phyloP scores from a whole-genome alignment of 2,888 invertebrate genomes.

The Rhogogaster chlorosoma region DNA sequence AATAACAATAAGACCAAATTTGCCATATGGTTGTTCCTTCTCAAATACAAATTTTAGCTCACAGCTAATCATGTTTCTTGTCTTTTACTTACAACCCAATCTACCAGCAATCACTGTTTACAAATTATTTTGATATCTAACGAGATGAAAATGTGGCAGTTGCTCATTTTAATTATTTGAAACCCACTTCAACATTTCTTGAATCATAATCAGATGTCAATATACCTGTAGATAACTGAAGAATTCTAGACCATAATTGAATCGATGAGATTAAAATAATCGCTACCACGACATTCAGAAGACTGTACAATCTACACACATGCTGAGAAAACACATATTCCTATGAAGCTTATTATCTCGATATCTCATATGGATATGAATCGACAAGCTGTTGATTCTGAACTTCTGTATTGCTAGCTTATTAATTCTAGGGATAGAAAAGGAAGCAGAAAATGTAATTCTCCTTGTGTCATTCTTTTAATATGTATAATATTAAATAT shows the following conservation, averaged over 20 bases:
- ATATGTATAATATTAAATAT: constrained; percentile 69
- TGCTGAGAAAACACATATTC: not conserved
- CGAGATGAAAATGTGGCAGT: no score
- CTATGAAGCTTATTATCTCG: not conserved
- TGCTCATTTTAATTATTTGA: not conserved
- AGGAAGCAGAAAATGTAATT: not conserved
- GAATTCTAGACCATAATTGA: not conserved
- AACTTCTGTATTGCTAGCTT: not conserved
- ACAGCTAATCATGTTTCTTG: not conserved
- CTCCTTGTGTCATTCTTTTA: constrained; percentile 51
- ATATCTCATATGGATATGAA: not conserved
- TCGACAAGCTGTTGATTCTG: not conserved
- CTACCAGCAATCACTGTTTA: not conserved
- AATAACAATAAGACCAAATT: not conserved
- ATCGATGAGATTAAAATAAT: not conserved
- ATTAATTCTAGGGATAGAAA: not conserved
- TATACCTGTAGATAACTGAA: not conserved
- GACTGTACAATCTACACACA: not conserved
- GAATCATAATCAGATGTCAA: not conserved
- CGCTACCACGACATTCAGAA: not conserved
- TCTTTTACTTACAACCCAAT: not conserved
- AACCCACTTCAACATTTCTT: not conserved
- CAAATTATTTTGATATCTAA: not conserved
- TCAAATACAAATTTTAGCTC: not conserved
- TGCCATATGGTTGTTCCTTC: not conserved